Conservation (phyloP, 2,888 invertebrate genomes). For the Thalpophila matura region DNA sequence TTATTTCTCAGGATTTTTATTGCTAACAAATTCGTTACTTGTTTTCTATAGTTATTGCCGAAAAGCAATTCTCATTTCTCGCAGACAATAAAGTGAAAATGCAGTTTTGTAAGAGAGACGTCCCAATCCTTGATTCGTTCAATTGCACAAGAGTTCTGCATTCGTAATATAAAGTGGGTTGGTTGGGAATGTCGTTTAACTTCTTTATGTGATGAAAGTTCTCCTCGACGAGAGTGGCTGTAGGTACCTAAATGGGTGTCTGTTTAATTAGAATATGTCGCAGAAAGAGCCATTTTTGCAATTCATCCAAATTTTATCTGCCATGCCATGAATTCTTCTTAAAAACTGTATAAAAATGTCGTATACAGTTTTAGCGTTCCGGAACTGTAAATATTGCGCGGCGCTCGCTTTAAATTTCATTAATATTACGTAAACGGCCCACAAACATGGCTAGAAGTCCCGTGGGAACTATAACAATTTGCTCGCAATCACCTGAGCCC, state of each 20-base stretch:
- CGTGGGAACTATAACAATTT: constrained; percentile 85
- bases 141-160: constrained; percentile 71
- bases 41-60: constrained; percentile 43
- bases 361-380: constrained; percentile 28
- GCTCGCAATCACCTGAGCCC: constrained; percentile 77
- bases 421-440: constrained; percentile 65
- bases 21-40: constrained; percentile 45
- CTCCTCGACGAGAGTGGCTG: constrained; percentile 51
- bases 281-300: constrained; percentile 27
- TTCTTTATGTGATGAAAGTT: constrained; percentile 73
- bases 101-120: constrained; percentile 64
- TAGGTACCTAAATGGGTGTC: constrained; percentile 34
- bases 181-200: constrained; percentile 70
- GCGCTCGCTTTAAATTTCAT: constrained; percentile 56
- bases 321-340: constrained; percentile 22
- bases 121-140: constrained; percentile 66
- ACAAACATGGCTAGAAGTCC: constrained; percentile 71
- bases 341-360: constrained; percentile 29
- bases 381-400: constrained; percentile 33
- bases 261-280: constrained; percentile 56
- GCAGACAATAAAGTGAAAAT: constrained; percentile 66
- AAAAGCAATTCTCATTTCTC: constrained; percentile 50
- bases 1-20: constrained; percentile 52
- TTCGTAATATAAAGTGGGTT: constrained; percentile 71
- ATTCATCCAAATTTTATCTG: constrained; percentile 22